Percentiles rank a stretch among this genome's conserved stretches.
phyloP scores from a whole-genome alignment of 2,797 vertebrate genomes.

The Melanotaenia parkinsoni region DNA sequence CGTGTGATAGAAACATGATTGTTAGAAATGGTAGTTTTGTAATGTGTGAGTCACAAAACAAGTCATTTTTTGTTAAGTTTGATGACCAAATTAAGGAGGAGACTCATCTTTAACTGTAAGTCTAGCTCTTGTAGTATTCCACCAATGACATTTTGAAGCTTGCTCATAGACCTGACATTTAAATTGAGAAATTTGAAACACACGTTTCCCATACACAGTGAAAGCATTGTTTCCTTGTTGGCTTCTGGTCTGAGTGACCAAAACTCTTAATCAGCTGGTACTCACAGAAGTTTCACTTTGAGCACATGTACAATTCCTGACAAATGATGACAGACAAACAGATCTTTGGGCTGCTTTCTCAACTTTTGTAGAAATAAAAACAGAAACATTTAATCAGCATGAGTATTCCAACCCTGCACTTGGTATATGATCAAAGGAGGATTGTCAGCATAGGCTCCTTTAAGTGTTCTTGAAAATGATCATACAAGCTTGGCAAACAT shows the following conservation, averaged over 20 bases:
- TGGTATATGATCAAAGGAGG: too few species aligned
- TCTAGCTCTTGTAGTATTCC: not conserved
- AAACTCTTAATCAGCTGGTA: not conserved
- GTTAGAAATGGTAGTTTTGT: not conserved
- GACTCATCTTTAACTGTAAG: not conserved
- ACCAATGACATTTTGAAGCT: conserved; percentile 2
- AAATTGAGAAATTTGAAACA: not conserved
- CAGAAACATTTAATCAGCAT: not conserved
- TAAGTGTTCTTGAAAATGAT: not conserved
- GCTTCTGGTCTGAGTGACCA: not conserved
- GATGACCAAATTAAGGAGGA: not conserved
- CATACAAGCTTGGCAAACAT: not conserved
- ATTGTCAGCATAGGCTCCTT: not conserved
- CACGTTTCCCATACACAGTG: not conserved
- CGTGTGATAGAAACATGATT: not conserved
- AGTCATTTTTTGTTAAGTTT: not conserved
- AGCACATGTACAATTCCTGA: not conserved
- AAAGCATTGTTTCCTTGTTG: not conserved
- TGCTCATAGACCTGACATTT: not conserved
- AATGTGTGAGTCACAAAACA: not conserved
- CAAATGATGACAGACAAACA: not conserved
- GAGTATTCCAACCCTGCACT: not conserved
- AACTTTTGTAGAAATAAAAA: not conserved
- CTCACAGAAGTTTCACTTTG: not conserved
- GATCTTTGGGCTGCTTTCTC: not conserved